Base-by-base conservation (phyloP, 1,140 invertebrate genomes). In the Oncopodura yosiiana region DNA sequence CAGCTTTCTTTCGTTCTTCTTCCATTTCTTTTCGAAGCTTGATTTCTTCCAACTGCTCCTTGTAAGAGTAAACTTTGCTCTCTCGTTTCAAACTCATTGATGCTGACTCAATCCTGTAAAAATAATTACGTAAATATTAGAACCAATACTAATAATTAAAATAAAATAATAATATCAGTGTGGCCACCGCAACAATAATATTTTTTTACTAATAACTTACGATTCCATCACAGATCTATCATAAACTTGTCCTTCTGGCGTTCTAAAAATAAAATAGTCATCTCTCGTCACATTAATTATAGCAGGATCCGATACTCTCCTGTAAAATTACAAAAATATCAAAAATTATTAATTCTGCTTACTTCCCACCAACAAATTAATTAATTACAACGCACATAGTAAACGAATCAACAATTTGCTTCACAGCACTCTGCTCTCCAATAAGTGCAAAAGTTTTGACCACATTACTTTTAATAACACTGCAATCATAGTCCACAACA, bases 41-140 rank as follows among this genome's bases (percentile, higher is more conserved):
- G 50, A 95, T 70, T 69, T 97, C 94, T 67, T 94, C 94, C 66
- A 94, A 75, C 69, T 98, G 94, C 64, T 98, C 94, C 68, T 94
- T 93, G 69, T 92, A 95, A 16, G 90, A 94, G 69, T 98, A 98
- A 2, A 83, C 87, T 74, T 96, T 98, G 68, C 88, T 97, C 67
- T 98, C 94, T 36, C 93, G 76, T 72, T 93, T 94, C 66, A 98
- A 78, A 65, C 98, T 96, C 74, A 86, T 84, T 16, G 80, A 78
- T 44, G 77, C 71, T 77, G 79, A 80, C 45, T 82, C 77, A 23
- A 27, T 53, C 3, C 36, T 59, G 76, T 79, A 2, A 74, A 77
- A 65, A 41, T 67, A 57, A 42, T 43, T 37, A 49, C 24, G 39
- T n/a, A 51, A 42, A 43, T 26, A 19, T n/a, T n/a, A n/a, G 26